Evolutionary conservation across 30 jellyfish, hydroid and myxozoan species (phyloP), one percentile per base, ranked within the genome.

Genomic region (Chrysaora quinquecirrha): DNA sequence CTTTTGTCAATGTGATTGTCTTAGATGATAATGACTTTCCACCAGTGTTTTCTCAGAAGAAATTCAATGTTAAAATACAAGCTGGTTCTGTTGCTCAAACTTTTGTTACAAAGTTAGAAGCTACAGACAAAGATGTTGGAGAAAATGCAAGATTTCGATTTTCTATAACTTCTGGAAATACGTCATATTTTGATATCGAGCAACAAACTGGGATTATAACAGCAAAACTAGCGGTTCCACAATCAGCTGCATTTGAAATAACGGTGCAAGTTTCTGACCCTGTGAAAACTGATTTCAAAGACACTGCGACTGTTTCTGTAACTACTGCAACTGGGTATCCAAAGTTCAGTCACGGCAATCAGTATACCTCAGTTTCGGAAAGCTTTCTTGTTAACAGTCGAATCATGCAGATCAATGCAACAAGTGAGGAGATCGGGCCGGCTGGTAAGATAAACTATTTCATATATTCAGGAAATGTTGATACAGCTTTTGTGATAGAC

Each of bases 1-100:
- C 95, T 21, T 0, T 47, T 52, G 76, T 95, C 21, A 71, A 49
- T 63, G 75, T 95, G 21, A 43, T 58, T 24, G 89, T 93, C 4
- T 43, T 48, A 12, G 94, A 93, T 62, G 87, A 38, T 61, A 75
- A 81, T 79, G 98, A 93, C 50, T 43, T 56, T 3, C 91, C 97
- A 3, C 99, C 99, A 21, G 85, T 67, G 6, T 84, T 95, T 61
- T 30, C 64, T 9, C 68, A 34, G 52, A 47, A 79, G 27, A 30
- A 83, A 81, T 95, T 79, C 58, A 72, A 52, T 31, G 74, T 79
- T 18, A 64, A 54, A 61, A 79, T 84, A 3, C 83, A 47, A 47
- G 75, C 88, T 1, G 79, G 58, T 30, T 63, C 94, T 18, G 70
- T 96, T 1, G 32, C 56, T 33, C 97, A 80, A 16, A 64, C 60